A percentile compares a stretch with the other conserved stretches of the same genome.
Evolutionary conservation across 2,888 invertebrate genomes (phyloP).

Genomic region (Noctua comes): DNA sequence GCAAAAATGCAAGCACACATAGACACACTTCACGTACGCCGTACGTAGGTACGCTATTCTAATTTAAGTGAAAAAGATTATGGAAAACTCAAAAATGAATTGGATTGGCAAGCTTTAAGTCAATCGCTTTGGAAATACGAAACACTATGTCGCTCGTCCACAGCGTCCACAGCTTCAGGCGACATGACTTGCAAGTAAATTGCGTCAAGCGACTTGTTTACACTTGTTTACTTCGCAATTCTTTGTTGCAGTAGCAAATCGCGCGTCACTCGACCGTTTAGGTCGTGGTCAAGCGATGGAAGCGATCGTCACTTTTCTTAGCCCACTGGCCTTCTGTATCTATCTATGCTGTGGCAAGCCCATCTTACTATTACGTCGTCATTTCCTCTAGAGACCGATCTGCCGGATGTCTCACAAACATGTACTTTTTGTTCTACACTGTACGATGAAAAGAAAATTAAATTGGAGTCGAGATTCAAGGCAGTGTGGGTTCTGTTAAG

Average conservation of each 20-base stretch:
- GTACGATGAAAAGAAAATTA: conserved; percentile 44
- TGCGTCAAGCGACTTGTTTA: background rate
- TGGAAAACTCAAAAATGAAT: background rate
- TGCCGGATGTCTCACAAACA: conserved; percentile 61
- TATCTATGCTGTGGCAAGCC: background rate
- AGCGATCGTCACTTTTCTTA: background rate
- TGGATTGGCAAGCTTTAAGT: background rate
- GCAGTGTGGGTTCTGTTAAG: conserved; percentile 28
- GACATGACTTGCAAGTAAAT: background rate
- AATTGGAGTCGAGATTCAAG: conserved; percentile 33
- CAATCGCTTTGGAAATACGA: background rate
- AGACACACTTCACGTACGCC: background rate
- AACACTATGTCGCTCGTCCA: background rate
- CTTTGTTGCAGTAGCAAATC: background rate
- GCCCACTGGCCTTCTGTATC: background rate
- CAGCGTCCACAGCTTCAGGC: background rate
- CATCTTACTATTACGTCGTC: conserved; percentile 46
- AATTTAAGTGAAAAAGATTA: background rate
- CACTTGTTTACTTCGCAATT: background rate
- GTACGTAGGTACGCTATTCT: background rate
- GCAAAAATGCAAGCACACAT: background rate
- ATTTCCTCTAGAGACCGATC: conserved; percentile 56
- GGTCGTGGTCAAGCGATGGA: background rate
- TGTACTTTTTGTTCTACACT: conserved; percentile 44
- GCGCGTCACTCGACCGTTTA: background rate